A percentile compares a stretch with the other conserved stretches of the same genome.
These are phyloP conservation scores for Chrysolina americana DNA, from an alignment of 2,888 invertebrate genomes.

Conservation along the genomic window DNA sequence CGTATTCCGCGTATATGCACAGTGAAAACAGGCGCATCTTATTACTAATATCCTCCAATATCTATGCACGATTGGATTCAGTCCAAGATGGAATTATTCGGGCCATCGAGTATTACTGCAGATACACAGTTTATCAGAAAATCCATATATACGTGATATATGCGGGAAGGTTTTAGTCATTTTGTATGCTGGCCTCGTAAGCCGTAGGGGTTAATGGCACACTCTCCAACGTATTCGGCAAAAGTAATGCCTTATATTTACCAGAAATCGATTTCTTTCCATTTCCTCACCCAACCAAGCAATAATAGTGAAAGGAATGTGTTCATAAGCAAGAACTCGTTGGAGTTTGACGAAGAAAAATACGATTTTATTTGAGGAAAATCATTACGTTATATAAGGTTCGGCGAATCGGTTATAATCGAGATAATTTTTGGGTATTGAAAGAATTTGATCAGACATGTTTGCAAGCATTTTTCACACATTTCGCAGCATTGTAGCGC, in stretches of 20 bases:
- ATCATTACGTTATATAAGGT: no score
- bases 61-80: not conserved
- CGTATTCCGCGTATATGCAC: not conserved
- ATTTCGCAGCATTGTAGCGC: no score
- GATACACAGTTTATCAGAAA: not conserved
- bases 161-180: not conserved
- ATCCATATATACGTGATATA: constrained; percentile 4
- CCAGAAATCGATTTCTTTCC: not conserved
- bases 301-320: not conserved
- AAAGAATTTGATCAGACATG: no score
- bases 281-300: not conserved
- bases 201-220: constrained; percentile 9
- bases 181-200: constrained; percentile 4
- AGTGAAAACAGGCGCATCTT: not conserved
- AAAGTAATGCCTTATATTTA: not conserved
- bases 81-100: not conserved
- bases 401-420: no score
- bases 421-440: no score
- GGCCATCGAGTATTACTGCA: not conserved
- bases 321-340: not conserved
- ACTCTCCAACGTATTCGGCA: not conserved
- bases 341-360: no score
- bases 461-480: no score
- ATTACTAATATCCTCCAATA: not conserved
- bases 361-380: no score